Percentiles rank a stretch among this genome's conserved stretches.
Evolutionary conservation across 2,113 vertebrate species (phyloP).

Genomic region (Tricholaema leucomelas): DNA sequence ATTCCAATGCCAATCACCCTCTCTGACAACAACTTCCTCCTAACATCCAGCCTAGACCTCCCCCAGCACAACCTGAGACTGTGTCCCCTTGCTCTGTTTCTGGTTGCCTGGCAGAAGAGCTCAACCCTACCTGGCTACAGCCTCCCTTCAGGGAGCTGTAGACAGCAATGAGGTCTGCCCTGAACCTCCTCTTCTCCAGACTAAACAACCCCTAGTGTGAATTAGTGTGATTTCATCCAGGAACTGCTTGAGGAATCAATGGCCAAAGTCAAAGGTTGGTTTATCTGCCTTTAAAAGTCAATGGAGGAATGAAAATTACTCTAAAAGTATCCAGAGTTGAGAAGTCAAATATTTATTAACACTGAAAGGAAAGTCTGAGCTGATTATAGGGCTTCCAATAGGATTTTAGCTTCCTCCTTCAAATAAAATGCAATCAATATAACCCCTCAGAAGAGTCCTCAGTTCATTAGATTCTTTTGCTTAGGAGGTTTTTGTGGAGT

Average conservation of each 20-base stretch:
- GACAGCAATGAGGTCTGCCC: too few relatives aligned
- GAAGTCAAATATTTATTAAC: conserved; percentile 67
- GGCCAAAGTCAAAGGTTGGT: conserved; percentile 76
- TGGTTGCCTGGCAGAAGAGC: too few relatives aligned
- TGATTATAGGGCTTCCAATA: not conserved
- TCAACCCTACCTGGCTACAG: too few relatives aligned
- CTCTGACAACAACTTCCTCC: too few relatives aligned
- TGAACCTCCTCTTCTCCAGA: too few relatives aligned
- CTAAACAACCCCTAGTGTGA: too few relatives aligned
- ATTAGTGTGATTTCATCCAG: not conserved
- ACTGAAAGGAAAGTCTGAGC: not conserved
- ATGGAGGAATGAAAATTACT: conserved; percentile 71
- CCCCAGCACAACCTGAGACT: too few relatives aligned
- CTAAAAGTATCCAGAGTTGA: conserved; percentile 69
- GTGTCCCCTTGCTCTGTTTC: too few relatives aligned
- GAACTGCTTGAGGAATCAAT: conserved; percentile 70
- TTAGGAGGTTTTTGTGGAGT: conserved; percentile 13
- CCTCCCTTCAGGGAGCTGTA: too few relatives aligned
- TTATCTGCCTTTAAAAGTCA: conserved; percentile 61
- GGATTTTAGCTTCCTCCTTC: conserved; percentile 28
- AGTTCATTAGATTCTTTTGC: conserved; percentile 53
- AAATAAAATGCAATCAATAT: conserved; percentile 53
- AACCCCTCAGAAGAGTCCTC: not conserved
- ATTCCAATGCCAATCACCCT: too few relatives aligned
- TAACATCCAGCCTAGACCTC: too few relatives aligned